phyloP scores from a whole-genome alignment of 2,113 vertebrate species.

The Atlantisia rogersi region DNA sequence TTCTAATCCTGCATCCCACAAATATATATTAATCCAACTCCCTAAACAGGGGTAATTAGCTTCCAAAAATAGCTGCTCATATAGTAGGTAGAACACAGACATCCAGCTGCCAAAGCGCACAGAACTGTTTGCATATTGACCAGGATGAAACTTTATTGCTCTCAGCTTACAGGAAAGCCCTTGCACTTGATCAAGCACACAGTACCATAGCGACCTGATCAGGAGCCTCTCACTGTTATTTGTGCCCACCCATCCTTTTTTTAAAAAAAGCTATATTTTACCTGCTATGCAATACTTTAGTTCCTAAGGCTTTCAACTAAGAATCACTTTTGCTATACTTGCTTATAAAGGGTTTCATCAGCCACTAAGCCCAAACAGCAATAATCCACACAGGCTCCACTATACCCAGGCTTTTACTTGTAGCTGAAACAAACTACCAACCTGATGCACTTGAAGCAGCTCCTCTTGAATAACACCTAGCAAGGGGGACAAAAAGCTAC shows the following conservation, averaged over 20 bases:
- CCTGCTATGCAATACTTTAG: neutral
- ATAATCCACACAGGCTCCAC: neutral
- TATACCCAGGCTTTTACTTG: neutral
- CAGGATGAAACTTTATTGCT: neutral
- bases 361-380: neutral
- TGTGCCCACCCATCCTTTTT: neutral
- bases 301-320: neutral
- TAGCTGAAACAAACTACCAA: neutral
- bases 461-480: fast-evolving
- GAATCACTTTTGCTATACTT: neutral
- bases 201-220: neutral
- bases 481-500: neutral
- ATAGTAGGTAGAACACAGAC: neutral
- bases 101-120: neutral
- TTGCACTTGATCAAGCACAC: neutral
- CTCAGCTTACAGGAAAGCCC: neutral
- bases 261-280: neutral
- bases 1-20: neutral
- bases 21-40: neutral
- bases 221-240: neutral
- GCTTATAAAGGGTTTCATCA: neutral
- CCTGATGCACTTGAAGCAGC: neutral
- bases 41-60: constrained; percentile 15
- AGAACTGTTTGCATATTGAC: neutral
- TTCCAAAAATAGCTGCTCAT: neutral